A percentile compares a stretch with the other conserved stretches of the same genome.
phyloP scores from a whole-genome alignment of 2,797 vertebrate species.

The Chloroceryle amazona region DNA sequence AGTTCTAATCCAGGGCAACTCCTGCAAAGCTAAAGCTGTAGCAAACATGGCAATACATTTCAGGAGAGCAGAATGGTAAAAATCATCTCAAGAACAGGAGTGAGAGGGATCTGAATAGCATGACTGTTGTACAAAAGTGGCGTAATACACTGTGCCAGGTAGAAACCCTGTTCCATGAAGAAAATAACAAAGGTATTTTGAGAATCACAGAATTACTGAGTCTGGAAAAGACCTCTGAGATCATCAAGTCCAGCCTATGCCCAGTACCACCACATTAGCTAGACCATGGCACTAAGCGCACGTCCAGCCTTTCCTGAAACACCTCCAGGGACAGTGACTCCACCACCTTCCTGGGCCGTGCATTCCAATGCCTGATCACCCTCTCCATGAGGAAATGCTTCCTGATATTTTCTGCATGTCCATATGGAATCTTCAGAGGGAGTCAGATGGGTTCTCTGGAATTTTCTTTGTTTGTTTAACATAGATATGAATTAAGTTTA shows the following conservation, averaged over 20 bases:
- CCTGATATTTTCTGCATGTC: not conserved
- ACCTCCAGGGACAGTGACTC: no score
- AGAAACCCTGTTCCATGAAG: not conserved
- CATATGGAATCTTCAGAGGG: not conserved
- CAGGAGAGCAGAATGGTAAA: not conserved
- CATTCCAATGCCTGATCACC: no score
- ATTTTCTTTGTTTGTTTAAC: not conserved
- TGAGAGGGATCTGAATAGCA: not conserved
- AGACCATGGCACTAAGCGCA: no score
- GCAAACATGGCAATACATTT: not conserved
- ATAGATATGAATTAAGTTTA: not conserved
- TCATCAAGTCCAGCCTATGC: no score
- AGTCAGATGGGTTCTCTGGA: not conserved
- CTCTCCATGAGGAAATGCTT: no score
- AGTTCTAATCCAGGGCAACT: not conserved
- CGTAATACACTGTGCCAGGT: fast-evolving
- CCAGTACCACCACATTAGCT: no score
- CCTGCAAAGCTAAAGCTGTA: not conserved
- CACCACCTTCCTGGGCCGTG: no score
- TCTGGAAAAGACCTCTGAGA: no score
- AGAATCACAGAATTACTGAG: no score
- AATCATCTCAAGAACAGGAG: not conserved
- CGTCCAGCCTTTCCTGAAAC: no score
- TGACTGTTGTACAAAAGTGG: not conserved
- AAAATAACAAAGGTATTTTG: not conserved